Evolutionary conservation across 2,888 invertebrate species (phyloP), one percentile per base, ranked within the genome.

Genomic region (Monoplex corrugatus): DNA sequence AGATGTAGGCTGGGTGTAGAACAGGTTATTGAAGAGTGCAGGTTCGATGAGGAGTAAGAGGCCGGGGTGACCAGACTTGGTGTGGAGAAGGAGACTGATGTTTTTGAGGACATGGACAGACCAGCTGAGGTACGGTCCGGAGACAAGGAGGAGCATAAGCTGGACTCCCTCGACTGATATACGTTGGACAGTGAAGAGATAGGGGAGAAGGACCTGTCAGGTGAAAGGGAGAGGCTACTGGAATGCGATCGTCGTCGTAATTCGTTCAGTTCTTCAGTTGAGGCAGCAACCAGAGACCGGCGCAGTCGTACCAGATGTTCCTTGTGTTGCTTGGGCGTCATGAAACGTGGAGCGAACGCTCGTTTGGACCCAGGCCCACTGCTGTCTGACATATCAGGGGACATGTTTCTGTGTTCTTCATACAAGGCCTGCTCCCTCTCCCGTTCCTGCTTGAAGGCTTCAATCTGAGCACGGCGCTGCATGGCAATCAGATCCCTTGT

Each of bases 391-490:
- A 82, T 28, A 32, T 80, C 50, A 5, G 88, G 88, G 1, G 87
- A 57, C 75, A 63, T 38, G 50, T 43, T 93, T 45, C 92, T 86
- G 32, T 92, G 87, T 32, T 89, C 88, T 28, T 68, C 75, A 43
- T 78, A 63, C 80, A 80, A 63, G 50, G 83, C 32, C 83, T 94
- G 92, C 88, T 95, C 95, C 84, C 94, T 89, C 90, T 92, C 87
- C 86, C 95, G 92, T 91, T 95, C 95, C 23, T 94, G 90, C 88
- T 93, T 95, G 91, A 95, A 95, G 13, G 95, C 94, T 90, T 95
- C 95, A 57, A 95, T 93, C 86, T 94, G 93, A 35, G 95, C 94
- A 44, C 93, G 92, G 82, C 95, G 91, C 68, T 92, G 92, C 89
- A 93, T 89, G 87, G 91, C 92, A 13, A 91, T 89, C 10, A 94